phyloP scores from a whole-genome alignment of 2,797 vertebrate species.

The Avahi laniger region DNA sequence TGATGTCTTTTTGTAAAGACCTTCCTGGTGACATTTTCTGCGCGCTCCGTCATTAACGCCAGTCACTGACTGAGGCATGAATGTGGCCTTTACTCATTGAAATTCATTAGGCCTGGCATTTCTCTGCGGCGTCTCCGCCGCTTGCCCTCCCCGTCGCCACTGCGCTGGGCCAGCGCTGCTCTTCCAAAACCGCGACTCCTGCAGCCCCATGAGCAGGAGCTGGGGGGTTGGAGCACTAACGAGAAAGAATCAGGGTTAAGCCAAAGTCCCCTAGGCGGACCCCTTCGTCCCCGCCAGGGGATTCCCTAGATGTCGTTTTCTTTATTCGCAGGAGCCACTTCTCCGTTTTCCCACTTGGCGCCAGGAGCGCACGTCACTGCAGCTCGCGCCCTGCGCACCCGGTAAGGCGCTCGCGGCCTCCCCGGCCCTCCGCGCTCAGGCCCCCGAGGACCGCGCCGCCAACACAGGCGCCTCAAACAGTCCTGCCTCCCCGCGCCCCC shows the following conservation, averaged over 20 bases:
- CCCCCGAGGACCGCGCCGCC: background rate
- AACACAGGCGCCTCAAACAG: background rate
- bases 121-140: background rate
- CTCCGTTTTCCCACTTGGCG: background rate
- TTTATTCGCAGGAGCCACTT: background rate
- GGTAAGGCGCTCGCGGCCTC: background rate
- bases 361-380: background rate
- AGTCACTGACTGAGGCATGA: background rate
- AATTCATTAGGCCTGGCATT: constrained; percentile 23
- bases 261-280: background rate
- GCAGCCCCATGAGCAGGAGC: background rate
- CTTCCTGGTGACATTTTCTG: constrained; percentile 58
- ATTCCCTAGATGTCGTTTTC: background rate
- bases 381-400: background rate
- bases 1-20: constrained; percentile 50
- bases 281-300: background rate
- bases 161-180: constrained; percentile 25
- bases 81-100: constrained; percentile 30
- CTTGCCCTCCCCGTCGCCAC: background rate
- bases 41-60: constrained; percentile 51
- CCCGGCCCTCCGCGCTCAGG: background rate
- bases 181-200: background rate
- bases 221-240: background rate
- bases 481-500: background rate
- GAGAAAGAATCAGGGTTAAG: background rate